Conservation (phyloP, 2,797 vertebrate species). For the Poecilia picta region DNA sequence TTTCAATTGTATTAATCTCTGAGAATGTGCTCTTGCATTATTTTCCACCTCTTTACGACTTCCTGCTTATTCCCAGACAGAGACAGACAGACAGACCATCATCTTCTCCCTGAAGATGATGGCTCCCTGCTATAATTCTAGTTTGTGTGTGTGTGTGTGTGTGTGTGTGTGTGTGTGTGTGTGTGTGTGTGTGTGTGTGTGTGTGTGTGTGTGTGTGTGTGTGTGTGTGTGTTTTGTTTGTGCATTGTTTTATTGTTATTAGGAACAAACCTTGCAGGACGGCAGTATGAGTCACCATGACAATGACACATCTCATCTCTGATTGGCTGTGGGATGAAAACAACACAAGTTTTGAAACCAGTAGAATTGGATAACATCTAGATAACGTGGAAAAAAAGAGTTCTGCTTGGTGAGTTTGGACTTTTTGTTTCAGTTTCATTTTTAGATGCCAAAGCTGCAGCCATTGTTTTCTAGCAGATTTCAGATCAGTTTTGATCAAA, state of each 20-base stretch:
- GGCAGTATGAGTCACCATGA: slow-evolving; percentile 58
- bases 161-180: no score
- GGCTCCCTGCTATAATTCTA: no score
- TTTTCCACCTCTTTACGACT: neutral
- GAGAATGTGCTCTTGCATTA: no score
- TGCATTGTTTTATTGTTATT: neutral
- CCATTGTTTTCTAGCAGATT: neutral
- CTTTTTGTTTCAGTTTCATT: neutral
- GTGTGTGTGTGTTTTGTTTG: no score
- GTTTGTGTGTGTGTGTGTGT: no score
- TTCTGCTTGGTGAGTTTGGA: neutral
- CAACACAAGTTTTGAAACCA: neutral
- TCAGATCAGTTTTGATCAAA: neutral
- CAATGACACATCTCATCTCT: slow-evolving; percentile 77
- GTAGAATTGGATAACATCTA: neutral
- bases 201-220: neutral
- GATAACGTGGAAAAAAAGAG: neutral
- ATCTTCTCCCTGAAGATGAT: no score
- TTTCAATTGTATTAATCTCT: no score
- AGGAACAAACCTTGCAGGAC: slow-evolving; percentile 61
- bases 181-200: neutral
- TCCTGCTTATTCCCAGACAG: neutral
- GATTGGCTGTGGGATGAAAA: slow-evolving; percentile 72
- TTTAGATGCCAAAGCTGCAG: neutral
- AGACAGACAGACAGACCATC: no score